phyloP scores from a whole-genome alignment of 2,888 invertebrate genomes.

The Galerucella calmariensis region DNA sequence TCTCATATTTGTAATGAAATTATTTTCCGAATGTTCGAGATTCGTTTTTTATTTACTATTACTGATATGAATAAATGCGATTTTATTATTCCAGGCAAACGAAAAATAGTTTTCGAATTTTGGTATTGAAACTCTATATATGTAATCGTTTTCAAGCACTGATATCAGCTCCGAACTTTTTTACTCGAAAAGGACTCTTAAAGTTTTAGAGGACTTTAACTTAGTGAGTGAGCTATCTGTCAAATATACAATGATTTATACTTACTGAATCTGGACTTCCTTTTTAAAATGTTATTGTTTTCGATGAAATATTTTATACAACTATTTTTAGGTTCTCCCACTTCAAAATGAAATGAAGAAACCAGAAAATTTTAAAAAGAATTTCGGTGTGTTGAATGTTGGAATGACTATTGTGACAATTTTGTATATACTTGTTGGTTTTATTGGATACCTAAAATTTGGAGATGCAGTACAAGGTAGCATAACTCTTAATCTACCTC shows the following conservation, averaged over 20 bases:
- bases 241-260: background rate
- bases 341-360: slow-evolving; percentile 91
- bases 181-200: background rate
- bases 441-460: slow-evolving; percentile 88
- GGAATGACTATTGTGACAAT: slow-evolving; percentile 85
- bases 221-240: background rate
- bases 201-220: background rate
- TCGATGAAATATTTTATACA: background rate
- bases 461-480: slow-evolving; percentile 85
- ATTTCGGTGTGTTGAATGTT: slow-evolving; percentile 87
- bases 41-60: too few species aligned
- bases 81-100: slow-evolving; percentile 6
- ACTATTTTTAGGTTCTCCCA: slow-evolving; percentile 80
- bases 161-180: slow-evolving; percentile 1
- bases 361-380: slow-evolving; percentile 81
- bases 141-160: slow-evolving; percentile 1
- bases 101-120: background rate
- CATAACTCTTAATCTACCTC: slow-evolving; percentile 87
- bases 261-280: background rate
- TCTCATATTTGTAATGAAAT: too few species aligned
- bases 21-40: too few species aligned
- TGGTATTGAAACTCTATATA: background rate
- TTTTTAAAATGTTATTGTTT: background rate
- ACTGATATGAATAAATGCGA: background rate
- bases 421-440: slow-evolving; percentile 85